Evolutionary conservation across 1,140 invertebrate species (phyloP), one percentile per base, ranked within the genome.

Genomic region (Spodoptera litura): DNA sequence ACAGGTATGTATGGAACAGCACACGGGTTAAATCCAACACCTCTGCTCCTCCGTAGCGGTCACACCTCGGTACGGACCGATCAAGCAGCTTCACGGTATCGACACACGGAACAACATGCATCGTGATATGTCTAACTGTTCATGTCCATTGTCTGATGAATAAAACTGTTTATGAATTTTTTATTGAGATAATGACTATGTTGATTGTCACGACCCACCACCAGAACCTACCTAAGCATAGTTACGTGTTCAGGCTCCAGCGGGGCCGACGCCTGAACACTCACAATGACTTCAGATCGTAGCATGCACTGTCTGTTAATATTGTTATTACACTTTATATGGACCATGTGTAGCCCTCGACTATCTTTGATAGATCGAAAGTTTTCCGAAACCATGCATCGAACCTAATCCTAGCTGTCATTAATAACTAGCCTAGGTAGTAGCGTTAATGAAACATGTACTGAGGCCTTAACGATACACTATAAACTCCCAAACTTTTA

Each of bases 51-150:
- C 73, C 35, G 15, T 35, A 74, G 71, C 71, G 71, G 25, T 74
- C 71, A 51, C 64, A 61, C 74, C 62, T n/a, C 61, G 74, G 51
- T 56, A 25, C 52, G 62, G 35, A 77, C 75, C 82, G 70, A 81
- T 71, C 59, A 52, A 82, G 78, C 83, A 83, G 71, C 62, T 81
- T 78, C 73, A 80, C 83, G 31, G 78, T 80, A 78, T 77, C 81
- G 84, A 90, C 89, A 90, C 89, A 88, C 87, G 81, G 64, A 87
- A 88, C 85, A 85, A 83, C 90, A 91, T 91, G 89, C 91, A 90
- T 87, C 87, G 62, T 83, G 35, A 64, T 51, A 75, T 31, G 61
- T 66, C 61, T 75, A 75, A 75, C 59, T 75, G 73, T 75, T 75
- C 73, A 75, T 64, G 73, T 75, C 73, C 73, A 75, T 52, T 75